Percentiles rank a stretch among this genome's conserved stretches.
Evolutionary conservation across 2,113 vertebrate genomes (phyloP).

Genomic region (Lichenostomus cassidix): DNA sequence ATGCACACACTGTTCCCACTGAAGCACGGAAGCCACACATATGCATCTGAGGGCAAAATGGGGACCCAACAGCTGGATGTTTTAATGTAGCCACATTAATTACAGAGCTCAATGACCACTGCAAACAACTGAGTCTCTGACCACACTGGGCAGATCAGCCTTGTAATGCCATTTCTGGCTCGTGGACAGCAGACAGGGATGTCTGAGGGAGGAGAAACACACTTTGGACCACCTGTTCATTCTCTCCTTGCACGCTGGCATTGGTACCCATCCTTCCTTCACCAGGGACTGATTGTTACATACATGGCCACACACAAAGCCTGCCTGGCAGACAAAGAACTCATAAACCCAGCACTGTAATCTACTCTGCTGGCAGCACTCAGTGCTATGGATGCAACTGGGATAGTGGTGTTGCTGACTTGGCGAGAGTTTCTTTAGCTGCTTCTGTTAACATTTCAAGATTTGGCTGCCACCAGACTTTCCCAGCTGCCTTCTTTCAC

Average conservation of each 20-base stretch:
- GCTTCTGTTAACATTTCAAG: background rate
- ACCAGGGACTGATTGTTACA: background rate
- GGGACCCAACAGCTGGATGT: background rate
- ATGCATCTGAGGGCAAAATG: background rate
- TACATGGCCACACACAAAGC: slow-evolving; percentile 52
- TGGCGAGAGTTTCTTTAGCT: background rate
- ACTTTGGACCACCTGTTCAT: background rate
- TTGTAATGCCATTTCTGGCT: accelerated
- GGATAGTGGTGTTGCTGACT: background rate
- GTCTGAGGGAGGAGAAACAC: background rate
- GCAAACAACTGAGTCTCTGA: background rate
- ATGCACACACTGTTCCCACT: background rate
- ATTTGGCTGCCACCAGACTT: background rate
- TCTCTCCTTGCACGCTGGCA: background rate
- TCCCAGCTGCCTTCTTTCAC: slow-evolving; percentile 25
- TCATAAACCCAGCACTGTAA: slow-evolving; percentile 36
- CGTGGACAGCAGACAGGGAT: accelerated
- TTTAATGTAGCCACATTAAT: slow-evolving; percentile 6
- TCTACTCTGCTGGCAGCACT: slow-evolving; percentile 37
- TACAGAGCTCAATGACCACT: background rate
- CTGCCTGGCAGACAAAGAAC: slow-evolving; percentile 28
- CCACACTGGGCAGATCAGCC: background rate
- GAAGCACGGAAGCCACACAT: background rate
- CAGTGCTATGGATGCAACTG: background rate
- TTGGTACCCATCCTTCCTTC: background rate